Base-by-base conservation (phyloP, 2,888 invertebrate genomes). In the Coenonympha glycerion region DNA sequence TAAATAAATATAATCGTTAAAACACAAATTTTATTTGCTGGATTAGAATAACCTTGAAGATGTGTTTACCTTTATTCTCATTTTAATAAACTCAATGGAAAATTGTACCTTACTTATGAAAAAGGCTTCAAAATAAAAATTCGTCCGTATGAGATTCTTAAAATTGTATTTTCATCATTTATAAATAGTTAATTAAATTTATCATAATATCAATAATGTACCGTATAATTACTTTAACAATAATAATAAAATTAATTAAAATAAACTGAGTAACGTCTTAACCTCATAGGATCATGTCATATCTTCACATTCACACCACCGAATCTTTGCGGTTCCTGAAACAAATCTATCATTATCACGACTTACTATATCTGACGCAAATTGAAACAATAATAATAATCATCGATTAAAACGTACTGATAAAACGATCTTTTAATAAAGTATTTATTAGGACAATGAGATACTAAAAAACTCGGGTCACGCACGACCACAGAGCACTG, bases 281-380 rank as follows among this genome's bases (percentile, higher is more conserved):
- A 72, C 65, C 46, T 68, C 65, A 69, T 71, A 72, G 63, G 69
- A 68, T 69, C 66, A 65, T 39, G 21, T 13, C 19, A 50, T n/a
- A 40, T 34, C 50, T 53, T 62, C n/a, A n/a, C n/a, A n/a, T 51
- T 79, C 73, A 88, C 62, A 88, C 88, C 70, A 88, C 88, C 1
- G 88, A 88, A 79, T 88, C 88, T 72, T 88, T 88, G 66, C 88
- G 73, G 62, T 87, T 87, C 88, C 88, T 88, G 86, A 0, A 79
- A 83, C 64, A 71, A 64, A 45, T 11, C 8, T 47, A 68, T 67
- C 28, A 11, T 11, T 16, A 11, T 30, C 16, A 24, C 13, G 3
- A 34, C 21, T 21, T 21, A 11, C 6, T 11, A 2, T 3, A 21
- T 11, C 3, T 11, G 34, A 19, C 19, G 9, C 3, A n/a, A n/a